A percentile compares a stretch with the other conserved stretches of the same genome.
These are phyloP conservation scores for Lasioglossum figueresi DNA, from an alignment of 2,888 invertebrate genomes.

Conservation along the genomic window DNA sequence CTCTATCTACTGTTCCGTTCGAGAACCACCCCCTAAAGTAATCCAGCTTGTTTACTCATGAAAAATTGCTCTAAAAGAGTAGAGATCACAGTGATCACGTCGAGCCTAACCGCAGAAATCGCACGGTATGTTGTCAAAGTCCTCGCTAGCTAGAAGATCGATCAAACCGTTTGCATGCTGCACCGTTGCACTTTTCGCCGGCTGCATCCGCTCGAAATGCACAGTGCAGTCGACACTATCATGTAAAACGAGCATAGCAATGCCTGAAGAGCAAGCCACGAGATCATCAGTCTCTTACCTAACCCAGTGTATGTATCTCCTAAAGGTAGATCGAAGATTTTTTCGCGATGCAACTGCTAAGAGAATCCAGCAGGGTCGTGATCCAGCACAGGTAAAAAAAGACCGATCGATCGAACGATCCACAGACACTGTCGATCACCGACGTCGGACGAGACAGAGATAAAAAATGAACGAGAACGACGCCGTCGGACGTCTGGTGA, in stretches of 20 bases:
- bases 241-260: not conserved
- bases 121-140: not conserved
- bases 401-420: slow-evolving; percentile 23
- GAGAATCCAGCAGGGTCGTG: not conserved
- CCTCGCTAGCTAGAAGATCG: not conserved
- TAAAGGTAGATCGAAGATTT: not conserved
- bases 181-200: not conserved
- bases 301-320: slow-evolving; percentile 28
- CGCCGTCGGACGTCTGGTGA: slow-evolving; percentile 63
- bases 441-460: slow-evolving; percentile 18
- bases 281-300: slow-evolving; percentile 46
- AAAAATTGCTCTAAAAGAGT: not conserved
- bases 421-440: slow-evolving; percentile 26
- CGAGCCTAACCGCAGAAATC: not conserved
- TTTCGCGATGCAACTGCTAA: not conserved
- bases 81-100: not conserved
- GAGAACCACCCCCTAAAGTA: not conserved
- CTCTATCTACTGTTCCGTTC: not conserved
- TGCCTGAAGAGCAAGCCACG: not conserved
- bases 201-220: not conserved
- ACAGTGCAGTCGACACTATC: not conserved
- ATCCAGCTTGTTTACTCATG: not conserved
- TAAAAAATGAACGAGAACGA: slow-evolving; percentile 36
- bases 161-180: not conserved
- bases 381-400: slow-evolving; percentile 15